Evolutionary conservation across 2,113 vertebrate species (phyloP), one percentile per base, ranked within the genome.

Genomic region (Petromus typicus): DNA sequence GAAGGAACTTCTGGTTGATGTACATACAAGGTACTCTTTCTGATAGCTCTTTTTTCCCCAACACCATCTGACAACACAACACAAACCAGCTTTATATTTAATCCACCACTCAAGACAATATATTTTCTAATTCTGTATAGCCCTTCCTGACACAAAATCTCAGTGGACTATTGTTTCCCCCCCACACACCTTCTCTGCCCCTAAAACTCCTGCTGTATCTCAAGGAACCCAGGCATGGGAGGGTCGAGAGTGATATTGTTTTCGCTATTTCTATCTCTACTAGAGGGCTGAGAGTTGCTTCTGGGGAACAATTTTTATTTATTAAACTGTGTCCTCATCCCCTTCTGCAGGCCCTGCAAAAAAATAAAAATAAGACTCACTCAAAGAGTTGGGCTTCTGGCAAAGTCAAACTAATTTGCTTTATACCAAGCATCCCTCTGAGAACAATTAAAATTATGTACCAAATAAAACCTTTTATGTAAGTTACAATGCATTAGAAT

Each of bases 361-460:
- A 51, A 67, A 82, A 66, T 20, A 85, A 81, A 23, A 86, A 45
- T 25, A 43, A 32, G 94, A 78, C 86, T 2, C 11, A 40, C 3
- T 73, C 8, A 54, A 45, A 27, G 56, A 89, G 3, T 14, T 82
- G 20, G 32, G 48, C 16, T 89, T 73, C 78, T 82, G 63, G 78
- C 25, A 95, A 95, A 95, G 37, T 54, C 34, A 79, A 30, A 57
- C 73, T 64, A 75, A 91, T 80, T 73, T 94, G 22, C 67, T 86
- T 73, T 83, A 34, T 9, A 83, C 48, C 20, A 89, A 95, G 73
- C 32, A 4, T 83, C 13, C 37, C 63, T 92, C 17, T n/a, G 45
- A 90, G 20, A 89, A 82, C 17, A 89, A 90, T 45, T n/a, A 64
- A 78, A 92, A 84, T 94, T 81, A 3, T 20, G 84, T 18, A 89